phyloP scores from a whole-genome alignment of 1,140 invertebrate genomes.

The Drosophila chauvacae region DNA sequence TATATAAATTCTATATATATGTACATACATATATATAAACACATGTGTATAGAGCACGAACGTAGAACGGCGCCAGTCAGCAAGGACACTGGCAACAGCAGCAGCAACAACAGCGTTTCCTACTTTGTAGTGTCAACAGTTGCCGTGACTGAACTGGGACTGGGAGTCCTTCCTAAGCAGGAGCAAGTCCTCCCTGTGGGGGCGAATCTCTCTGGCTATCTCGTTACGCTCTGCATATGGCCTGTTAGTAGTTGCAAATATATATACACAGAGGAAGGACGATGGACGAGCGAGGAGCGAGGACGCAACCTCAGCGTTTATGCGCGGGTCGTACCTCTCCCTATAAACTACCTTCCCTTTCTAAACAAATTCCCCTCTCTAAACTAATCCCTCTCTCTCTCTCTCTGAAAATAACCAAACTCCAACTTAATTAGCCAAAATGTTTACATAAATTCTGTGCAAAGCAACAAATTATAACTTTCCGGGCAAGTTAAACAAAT shows the following conservation, averaged over 20 bases:
- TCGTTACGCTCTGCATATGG: slow-evolving; percentile 32
- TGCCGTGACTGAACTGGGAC: slow-evolving; percentile 41
- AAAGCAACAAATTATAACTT: slow-evolving; percentile 9
- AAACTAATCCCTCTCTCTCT: too few relatives aligned
- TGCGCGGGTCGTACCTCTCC: neutral
- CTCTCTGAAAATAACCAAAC: neutral
- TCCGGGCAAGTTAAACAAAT: neutral
- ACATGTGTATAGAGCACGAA: slow-evolving; percentile 2
- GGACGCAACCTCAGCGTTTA: slow-evolving; percentile 11
- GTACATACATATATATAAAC: slow-evolving; percentile 9
- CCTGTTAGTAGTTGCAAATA: slow-evolving; percentile 14
- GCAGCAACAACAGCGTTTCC: slow-evolving; percentile 50
- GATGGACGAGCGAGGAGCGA: neutral
- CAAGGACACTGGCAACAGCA: slow-evolving; percentile 51
- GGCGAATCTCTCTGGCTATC: slow-evolving; percentile 8
- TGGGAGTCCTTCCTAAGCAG: neutral
- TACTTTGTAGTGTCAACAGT: slow-evolving; percentile 78
- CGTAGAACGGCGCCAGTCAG: slow-evolving; percentile 36
- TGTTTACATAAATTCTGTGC: slow-evolving; percentile 1
- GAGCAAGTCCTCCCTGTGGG: neutral
- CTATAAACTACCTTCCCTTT: neutral
- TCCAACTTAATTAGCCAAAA: slow-evolving; percentile 26
- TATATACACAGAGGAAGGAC: neutral
- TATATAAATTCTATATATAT: neutral
- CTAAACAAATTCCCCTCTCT: neutral